Base-by-base conservation (phyloP, 2,888 invertebrate genomes). In the Cephonodes hylas region DNA sequence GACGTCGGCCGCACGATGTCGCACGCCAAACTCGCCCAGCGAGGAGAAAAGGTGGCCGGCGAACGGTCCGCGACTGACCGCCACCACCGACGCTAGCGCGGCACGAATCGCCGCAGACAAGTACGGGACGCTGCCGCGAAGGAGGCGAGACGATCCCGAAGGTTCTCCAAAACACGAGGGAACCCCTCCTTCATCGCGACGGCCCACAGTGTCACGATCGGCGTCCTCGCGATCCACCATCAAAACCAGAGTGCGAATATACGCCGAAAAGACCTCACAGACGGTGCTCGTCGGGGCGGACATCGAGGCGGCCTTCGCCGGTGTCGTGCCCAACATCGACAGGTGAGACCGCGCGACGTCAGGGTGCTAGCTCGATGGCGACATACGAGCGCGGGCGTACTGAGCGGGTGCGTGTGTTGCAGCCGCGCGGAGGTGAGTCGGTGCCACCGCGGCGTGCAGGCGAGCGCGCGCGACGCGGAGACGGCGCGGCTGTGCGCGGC, bases 241-340 rank as follows among this genome's bases (percentile, higher is more conserved):
- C 15, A 89, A 89, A 71, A 81, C 87, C 5, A 83, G 91, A 27
- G 90, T 96, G 0, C 93, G 95, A 75, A 97, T 97, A 69, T 97
- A 96, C 81, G 96, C 97, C 70, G 97, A 97, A 85, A 96, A 94
- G 38, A 93, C 94, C 57, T 93, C 94, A 13, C 97, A 97, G 83
- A 97, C 97, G 0, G 96, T 95, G 23, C 85, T 97, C 59, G 94
- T 96, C 0, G 94, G 95, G 60, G 84, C 88, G 2, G 97, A 97
- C 76, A 92, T 97, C 23, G 96, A 96, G 67, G 94, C 95, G 18
- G 95, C 95, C 4, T 88, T 97, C 59, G 93, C 94, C 0, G 96
- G 96, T 1, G 84, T 94, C 62, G 71, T 87, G 67, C 91, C 91
- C 63, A 88, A 85, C 69, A 88, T 92, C 73, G 91, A 91, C 64